phyloP scores from a whole-genome alignment of 2,113 vertebrate species.

The Coregonus clupeaformis region DNA sequence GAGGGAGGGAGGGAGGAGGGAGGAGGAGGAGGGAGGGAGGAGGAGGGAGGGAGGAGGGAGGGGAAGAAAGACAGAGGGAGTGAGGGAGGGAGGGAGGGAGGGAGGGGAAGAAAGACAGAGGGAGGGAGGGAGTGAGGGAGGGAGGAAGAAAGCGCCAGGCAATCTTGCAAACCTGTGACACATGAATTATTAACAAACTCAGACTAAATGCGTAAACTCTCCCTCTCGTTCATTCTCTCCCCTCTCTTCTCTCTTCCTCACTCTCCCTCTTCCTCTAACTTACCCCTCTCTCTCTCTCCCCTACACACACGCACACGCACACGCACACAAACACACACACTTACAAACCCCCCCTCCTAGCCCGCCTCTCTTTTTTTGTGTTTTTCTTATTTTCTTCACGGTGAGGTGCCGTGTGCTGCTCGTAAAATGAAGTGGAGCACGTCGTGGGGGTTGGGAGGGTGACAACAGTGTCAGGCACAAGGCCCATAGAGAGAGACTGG shows the following conservation, averaged over 20 bases:
- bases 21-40: conserved; percentile 27
- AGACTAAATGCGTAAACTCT: conserved; percentile 77
- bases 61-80: conserved; percentile 50
- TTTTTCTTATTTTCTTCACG: conserved; percentile 43
- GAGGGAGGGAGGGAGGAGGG: conserved; percentile 43
- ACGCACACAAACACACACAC: conserved; percentile 21
- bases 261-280: conserved; percentile 38
- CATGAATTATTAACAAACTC: conserved; percentile 81
- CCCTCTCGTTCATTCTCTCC: conserved; percentile 50
- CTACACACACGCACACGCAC: conserved; percentile 5
- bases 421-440: conserved; percentile 73
- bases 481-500: conserved; percentile 51
- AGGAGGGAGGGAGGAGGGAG: conserved; percentile 21
- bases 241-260: conserved; percentile 42
- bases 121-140: conserved; percentile 51
- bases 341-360: conserved; percentile 24
- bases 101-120: conserved; percentile 41
- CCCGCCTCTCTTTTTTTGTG: conserved; percentile 22
- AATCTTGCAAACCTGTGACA: conserved; percentile 78
- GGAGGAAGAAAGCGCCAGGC: conserved; percentile 59
- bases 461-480: conserved; percentile 60
- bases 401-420: conserved; percentile 60
- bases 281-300: conserved; percentile 52
- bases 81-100: conserved; percentile 39
- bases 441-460: conserved; percentile 59